phyloP scores from a whole-genome alignment of 2,888 invertebrate genomes.

The Parascotia fuliginaria region DNA sequence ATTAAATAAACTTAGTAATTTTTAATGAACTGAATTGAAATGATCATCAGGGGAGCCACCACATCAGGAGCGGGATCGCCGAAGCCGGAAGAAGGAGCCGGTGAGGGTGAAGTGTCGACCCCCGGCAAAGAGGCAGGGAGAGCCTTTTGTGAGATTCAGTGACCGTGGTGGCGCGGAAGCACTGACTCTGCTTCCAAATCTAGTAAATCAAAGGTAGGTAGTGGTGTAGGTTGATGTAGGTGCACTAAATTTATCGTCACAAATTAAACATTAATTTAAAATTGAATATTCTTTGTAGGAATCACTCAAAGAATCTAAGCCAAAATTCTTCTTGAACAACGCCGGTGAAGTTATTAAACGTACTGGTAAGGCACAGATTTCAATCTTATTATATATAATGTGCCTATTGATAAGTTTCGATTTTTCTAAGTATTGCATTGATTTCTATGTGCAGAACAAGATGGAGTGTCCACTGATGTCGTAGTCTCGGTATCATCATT shows the following conservation, averaged over 20 bases:
- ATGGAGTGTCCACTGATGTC: slow-evolving; percentile 72
- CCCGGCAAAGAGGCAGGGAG: slow-evolving; percentile 82
- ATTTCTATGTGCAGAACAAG: slow-evolving; percentile 61
- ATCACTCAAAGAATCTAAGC: slow-evolving; percentile 77
- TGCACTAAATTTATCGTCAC: background rate
- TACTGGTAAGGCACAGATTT: slow-evolving; percentile 58
- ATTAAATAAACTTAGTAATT: too few relatives aligned
- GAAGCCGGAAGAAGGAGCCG: slow-evolving; percentile 65
- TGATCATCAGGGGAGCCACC: slow-evolving; percentile 68
- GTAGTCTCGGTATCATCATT: slow-evolving; percentile 77
- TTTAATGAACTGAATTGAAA: too few relatives aligned
- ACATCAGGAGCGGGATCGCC: slow-evolving; percentile 69
- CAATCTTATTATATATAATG: background rate
- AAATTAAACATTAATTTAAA: background rate
- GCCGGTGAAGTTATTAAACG: slow-evolving; percentile 82
- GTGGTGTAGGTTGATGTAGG: background rate
- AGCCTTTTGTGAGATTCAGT: slow-evolving; percentile 87
- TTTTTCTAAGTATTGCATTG: background rate
- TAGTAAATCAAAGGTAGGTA: slow-evolving; percentile 77
- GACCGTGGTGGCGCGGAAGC: slow-evolving; percentile 86
- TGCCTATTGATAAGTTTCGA: background rate
- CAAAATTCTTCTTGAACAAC: slow-evolving; percentile 82
- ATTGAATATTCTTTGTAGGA: slow-evolving; percentile 54
- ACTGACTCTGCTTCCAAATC: slow-evolving; percentile 84
- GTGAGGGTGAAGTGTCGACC: slow-evolving; percentile 68